These are phyloP conservation scores for Dysdera silvatica DNA, from an alignment of 1,140 invertebrate genomes.

Conservation along the genomic window DNA sequence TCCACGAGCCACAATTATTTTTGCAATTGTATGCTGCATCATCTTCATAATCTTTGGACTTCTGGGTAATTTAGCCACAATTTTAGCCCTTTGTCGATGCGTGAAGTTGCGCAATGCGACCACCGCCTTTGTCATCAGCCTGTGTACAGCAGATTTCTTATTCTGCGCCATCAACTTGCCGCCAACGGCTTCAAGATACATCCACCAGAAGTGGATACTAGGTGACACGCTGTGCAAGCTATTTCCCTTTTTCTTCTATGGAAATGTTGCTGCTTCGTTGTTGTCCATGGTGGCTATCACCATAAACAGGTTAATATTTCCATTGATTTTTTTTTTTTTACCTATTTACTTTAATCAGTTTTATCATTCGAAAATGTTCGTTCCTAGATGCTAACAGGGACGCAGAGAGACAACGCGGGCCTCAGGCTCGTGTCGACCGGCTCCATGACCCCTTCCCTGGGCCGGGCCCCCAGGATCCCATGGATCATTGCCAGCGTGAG, in stretches of 20 bases:
- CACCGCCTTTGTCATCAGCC: constrained; percentile 75
- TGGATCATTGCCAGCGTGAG: too few species aligned
- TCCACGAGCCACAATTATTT: constrained; percentile 26
- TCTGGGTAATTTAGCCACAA: constrained; percentile 32
- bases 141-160: constrained; percentile 73
- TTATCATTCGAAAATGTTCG: not conserved
- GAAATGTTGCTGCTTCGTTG: constrained; percentile 75
- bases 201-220: constrained; percentile 72
- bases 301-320: constrained; percentile 65
- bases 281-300: constrained; percentile 84
- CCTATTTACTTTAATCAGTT: not conserved
- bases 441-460: too few species aligned
- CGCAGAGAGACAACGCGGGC: too few species aligned
- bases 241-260: constrained; percentile 82
- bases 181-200: constrained; percentile 57
- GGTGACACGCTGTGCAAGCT: constrained; percentile 67
- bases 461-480: too few species aligned
- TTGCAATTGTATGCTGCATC: constrained; percentile 27
- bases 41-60: constrained; percentile 33
- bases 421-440: too few species aligned
- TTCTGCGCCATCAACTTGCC: constrained; percentile 78
- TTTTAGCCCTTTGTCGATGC: constrained; percentile 24
- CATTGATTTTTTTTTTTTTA: not conserved
- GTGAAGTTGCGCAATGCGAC: constrained; percentile 54
- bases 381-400: too few species aligned